A percentile compares a stretch with the other conserved stretches of the same genome.
Conservation (phyloP, 1,140 invertebrate genomes). For the Amyelois transitella region DNA sequence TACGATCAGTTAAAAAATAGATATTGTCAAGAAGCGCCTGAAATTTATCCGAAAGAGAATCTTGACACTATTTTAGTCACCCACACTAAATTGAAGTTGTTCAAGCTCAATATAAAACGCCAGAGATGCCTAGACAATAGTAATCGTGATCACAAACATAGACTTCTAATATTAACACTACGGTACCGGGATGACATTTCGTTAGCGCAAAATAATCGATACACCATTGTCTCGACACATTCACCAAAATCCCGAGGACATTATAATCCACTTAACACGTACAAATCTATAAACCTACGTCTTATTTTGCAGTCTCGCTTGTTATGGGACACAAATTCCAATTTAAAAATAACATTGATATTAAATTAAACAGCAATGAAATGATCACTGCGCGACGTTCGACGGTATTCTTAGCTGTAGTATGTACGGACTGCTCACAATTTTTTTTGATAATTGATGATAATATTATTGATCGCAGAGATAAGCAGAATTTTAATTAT, state of each 20-base stretch:
- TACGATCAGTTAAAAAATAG: conserved; percentile 37
- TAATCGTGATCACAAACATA: conserved; percentile 68
- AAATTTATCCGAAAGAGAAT: conserved; percentile 37
- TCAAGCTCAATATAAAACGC: conserved; percentile 67
- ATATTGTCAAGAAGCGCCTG: conserved; percentile 33
- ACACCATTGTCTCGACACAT: conserved; percentile 72
- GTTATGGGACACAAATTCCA: conserved; percentile 18
- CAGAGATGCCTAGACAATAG: conserved; percentile 68
- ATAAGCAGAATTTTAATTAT: conserved; percentile 43
- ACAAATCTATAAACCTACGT: conserved; percentile 10
- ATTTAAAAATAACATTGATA: conserved; percentile 44
- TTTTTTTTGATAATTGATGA: conserved; percentile 45
- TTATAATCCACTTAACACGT: conserved; percentile 23
- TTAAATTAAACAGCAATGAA: conserved; percentile 46
- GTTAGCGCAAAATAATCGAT: conserved; percentile 74
- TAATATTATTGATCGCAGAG: conserved; percentile 11
- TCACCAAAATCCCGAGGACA: conserved; percentile 50
- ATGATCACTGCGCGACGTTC: conserved; percentile 56
- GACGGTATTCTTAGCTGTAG: conserved; percentile 69
- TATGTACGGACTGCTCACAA: conserved; percentile 39
- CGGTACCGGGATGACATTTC: conserved; percentile 71
- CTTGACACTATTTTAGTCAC: conserved; percentile 56
- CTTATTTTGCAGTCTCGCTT: conserved; percentile 4
- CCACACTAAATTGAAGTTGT: conserved; percentile 51
- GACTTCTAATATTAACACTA: conserved; percentile 74